phyloP scores from a whole-genome alignment of 2,113 vertebrate genomes.

The Rattus rattus region DNA sequence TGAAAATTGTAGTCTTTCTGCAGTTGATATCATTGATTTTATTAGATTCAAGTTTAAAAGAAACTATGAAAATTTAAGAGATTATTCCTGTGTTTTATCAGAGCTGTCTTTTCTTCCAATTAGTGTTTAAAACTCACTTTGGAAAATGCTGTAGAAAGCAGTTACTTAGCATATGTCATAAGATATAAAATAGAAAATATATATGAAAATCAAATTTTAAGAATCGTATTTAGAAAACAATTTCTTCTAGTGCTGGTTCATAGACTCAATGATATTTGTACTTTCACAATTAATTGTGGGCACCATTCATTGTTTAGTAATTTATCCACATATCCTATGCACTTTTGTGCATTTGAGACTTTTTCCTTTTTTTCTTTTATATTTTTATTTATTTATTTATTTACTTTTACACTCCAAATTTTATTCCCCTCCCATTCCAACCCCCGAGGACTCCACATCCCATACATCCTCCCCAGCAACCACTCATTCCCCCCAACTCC shows the following conservation, averaged over 20 bases:
- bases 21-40: not conserved
- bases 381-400: too few relatives aligned
- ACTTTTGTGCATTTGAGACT: not conserved
- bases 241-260: not conserved
- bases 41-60: slow-evolving; percentile 24
- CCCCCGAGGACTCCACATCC: too few relatives aligned
- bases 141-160: slow-evolving; percentile 29
- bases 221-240: slow-evolving; percentile 33
- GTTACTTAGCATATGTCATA: not conserved
- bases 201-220: slow-evolving; percentile 23
- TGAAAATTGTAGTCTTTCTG: slow-evolving; percentile 39
- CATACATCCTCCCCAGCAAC: too few relatives aligned
- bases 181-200: slow-evolving; percentile 7
- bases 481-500: too few relatives aligned
- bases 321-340: not conserved
- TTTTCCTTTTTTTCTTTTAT: not conserved
- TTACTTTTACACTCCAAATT: too few relatives aligned
- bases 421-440: too few relatives aligned
- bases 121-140: slow-evolving; percentile 40
- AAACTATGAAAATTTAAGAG: slow-evolving; percentile 41
- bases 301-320: not conserved
- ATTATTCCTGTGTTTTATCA: slow-evolving; percentile 31
- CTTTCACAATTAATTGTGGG: not conserved
- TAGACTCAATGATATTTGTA: not conserved
- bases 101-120: slow-evolving; percentile 1